A percentile compares a stretch with the other conserved stretches of the same genome.
Conservation (phyloP, 2,113 vertebrate genomes). For the Nothobranchius furzeri region DNA sequence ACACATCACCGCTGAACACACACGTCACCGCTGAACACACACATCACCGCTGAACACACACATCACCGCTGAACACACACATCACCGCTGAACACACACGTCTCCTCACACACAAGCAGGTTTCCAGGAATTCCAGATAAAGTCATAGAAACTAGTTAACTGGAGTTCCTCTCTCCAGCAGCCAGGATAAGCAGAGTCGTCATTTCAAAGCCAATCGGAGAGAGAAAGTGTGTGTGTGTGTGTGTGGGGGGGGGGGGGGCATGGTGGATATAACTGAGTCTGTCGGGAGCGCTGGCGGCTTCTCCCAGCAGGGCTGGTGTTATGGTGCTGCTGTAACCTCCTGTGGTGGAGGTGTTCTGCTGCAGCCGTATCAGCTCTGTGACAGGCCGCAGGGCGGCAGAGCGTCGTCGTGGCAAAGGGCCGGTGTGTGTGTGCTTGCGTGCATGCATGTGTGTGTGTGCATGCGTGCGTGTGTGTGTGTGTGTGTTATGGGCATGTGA, state of each 20-base stretch:
- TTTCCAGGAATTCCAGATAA: no score
- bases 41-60: no score
- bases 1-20: no score
- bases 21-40: slow-evolving; percentile 46
- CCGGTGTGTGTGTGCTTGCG: background rate
- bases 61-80: no score
- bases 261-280: slow-evolving; percentile 36
- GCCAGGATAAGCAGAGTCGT: no score
- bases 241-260: background rate
- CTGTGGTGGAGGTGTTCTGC: background rate
- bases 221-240: no score
- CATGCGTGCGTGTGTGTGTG: slow-evolving; percentile 25
- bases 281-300: slow-evolving; percentile 23
- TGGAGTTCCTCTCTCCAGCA: background rate
- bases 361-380: slow-evolving; percentile 56
- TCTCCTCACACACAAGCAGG: no score
- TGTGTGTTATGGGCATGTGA: slow-evolving; percentile 44
- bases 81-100: slow-evolving; percentile 35
- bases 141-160: background rate
- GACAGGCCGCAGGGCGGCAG: slow-evolving; percentile 52
- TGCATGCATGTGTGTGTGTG: no score
- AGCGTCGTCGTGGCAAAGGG: slow-evolving; percentile 35
- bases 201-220: no score
- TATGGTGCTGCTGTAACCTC: no score
- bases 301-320: slow-evolving; percentile 10